These are phyloP conservation scores for Drosophila neonasuta DNA, from an alignment of 2,888 invertebrate genomes.

Conservation along the genomic window DNA sequence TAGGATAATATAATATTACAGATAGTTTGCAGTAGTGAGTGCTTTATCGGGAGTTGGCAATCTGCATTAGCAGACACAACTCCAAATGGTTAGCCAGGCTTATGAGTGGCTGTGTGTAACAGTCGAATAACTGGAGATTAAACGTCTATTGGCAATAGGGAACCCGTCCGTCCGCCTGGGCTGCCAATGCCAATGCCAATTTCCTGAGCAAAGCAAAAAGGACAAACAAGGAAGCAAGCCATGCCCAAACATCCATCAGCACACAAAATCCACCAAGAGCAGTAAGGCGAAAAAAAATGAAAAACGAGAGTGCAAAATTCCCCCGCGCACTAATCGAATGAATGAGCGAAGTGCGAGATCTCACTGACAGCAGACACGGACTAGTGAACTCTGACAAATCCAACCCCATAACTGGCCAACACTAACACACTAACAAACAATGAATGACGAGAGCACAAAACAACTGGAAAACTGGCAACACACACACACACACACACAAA, in stretches of 20 bases:
- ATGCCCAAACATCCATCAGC: constrained; percentile 38
- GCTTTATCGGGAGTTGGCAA: constrained; percentile 2
- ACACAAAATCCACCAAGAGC: constrained; percentile 12
- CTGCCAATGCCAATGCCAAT: constrained; percentile 38
- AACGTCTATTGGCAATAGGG: constrained; percentile 24
- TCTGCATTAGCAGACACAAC: constrained; percentile 2
- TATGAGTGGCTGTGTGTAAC: constrained; percentile 1
- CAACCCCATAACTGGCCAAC: constrained; percentile 16
- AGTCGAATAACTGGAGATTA: constrained; percentile 33
- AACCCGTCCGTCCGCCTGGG: constrained; percentile 5
- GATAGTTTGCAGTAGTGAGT: neutral
- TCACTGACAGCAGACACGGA: constrained; percentile 10
- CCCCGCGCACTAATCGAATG: constrained; percentile 49
- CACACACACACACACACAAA: constrained; percentile 11
- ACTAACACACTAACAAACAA: constrained; percentile 21
- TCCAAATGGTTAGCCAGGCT: constrained; percentile 6
- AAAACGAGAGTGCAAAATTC: constrained; percentile 2
- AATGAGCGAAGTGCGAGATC: constrained; percentile 31
- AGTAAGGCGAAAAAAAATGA: neutral
- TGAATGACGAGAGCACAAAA: constrained; percentile 18
- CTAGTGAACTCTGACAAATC: constrained; percentile 1
- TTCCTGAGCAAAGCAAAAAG: constrained; percentile 23
- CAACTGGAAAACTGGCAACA: constrained; percentile 15
- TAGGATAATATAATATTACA: neutral
- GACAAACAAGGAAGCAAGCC: constrained; percentile 14